Evolutionary conservation across 2,113 vertebrate genomes (phyloP), one percentile per base, ranked within the genome.

Genomic region (Trogon surrucura): DNA sequence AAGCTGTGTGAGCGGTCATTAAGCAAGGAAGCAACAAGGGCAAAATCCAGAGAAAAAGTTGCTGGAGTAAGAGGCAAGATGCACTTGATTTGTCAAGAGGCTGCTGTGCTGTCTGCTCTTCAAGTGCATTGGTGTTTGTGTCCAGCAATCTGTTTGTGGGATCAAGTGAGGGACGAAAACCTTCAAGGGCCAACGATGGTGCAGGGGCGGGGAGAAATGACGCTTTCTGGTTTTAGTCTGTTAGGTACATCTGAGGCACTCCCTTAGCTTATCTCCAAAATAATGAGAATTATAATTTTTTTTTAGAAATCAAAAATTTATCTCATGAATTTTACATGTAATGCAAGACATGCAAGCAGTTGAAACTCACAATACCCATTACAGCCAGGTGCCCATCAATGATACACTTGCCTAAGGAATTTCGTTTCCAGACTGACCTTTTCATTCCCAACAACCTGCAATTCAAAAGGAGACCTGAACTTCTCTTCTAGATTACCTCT

Each of bases 1-100:
- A 29, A 71, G 15, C 6, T 36, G 7, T 1, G 5, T 7, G 29
- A 66, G 64, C 48, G 3, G 2, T 30, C 18, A 0, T 30, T 29
- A 57, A 41, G 47, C 2, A 7, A 69, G 45, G 73, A 4, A 56
- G 25, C 30, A 60, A 7, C 44, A 53, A 38, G 29, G 2, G 19
- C 23, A 38, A 71, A 81, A 62, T 14, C 6, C 57, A 27, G 26
- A 29, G 29, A 56, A 41, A 36, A 85, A 21, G 11, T 9, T 69
- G 32, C 53, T 77, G 50, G 22, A 86, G 58, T 45, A 65, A 58
- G 48, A 60, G 48, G 13, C 11, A 79, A 75, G 48, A 64, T 9
- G 27, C 15, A 34, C 6, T 8, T 53, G 29, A 65, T 51, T 86
- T 69, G 88, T 64, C 48, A n/a, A 34, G 60, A 30, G 13, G 65